These are phyloP conservation scores for Hirtodrosophila duncani DNA, from an alignment of 2,888 invertebrate genomes.

Conservation along the genomic window DNA sequence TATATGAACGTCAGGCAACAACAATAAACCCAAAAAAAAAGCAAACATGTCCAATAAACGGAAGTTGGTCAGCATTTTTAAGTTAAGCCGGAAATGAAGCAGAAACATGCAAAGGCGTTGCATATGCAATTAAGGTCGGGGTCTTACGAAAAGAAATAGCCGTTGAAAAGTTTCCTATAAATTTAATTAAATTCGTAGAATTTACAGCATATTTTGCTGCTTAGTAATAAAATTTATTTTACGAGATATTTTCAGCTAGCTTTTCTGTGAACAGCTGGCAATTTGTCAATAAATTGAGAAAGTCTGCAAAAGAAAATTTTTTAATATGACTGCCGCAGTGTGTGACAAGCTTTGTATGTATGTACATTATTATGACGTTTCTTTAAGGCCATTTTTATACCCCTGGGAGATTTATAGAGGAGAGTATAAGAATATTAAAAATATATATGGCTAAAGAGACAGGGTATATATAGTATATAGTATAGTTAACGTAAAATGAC, in stretches of 20 bases:
- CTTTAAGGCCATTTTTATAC: too few relatives aligned
- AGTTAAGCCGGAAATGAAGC: slow-evolving; percentile 13
- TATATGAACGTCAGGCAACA: slow-evolving; percentile 39
- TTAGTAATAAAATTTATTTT: slow-evolving; percentile 15
- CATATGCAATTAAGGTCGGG: slow-evolving; percentile 22
- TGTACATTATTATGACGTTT: too few relatives aligned
- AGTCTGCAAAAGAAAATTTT: slow-evolving; percentile 39
- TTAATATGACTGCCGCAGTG: slow-evolving; percentile 32
- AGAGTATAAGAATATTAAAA: too few relatives aligned
- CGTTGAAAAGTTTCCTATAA: not conserved
- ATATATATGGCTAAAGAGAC: too few relatives aligned
- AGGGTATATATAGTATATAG: too few relatives aligned
- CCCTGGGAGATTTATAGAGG: too few relatives aligned
- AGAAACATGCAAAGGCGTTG: slow-evolving; percentile 8
- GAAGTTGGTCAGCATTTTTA: slow-evolving; percentile 23
- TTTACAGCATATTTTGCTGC: slow-evolving; percentile 28
- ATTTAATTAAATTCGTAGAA: slow-evolving; percentile 11
- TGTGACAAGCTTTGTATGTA: slow-evolving; percentile 13
- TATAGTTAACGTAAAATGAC: too few relatives aligned
- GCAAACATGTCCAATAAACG: not conserved
- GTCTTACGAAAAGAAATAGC: slow-evolving; percentile 2
- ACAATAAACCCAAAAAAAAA: slow-evolving; percentile 1
- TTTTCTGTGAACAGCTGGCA: slow-evolving; percentile 24
- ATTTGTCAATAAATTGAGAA: slow-evolving; percentile 41
- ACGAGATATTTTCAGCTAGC: slow-evolving; percentile 18